Base-by-base conservation (phyloP, 1,140 invertebrate species). In the Drosophila ironensis region DNA sequence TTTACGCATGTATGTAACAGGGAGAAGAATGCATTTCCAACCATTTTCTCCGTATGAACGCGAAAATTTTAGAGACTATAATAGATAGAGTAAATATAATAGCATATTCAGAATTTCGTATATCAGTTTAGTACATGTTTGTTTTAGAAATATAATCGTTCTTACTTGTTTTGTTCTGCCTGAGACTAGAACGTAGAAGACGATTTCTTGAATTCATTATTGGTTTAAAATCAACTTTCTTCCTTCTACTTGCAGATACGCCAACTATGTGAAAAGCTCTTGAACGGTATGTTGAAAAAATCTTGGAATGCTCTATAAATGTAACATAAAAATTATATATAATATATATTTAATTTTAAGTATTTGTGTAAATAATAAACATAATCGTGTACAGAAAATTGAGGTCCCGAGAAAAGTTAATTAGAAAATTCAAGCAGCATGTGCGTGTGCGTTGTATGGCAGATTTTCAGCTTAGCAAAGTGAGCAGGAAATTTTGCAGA, bases 181-280 rank as follows among this genome's bases (percentile, higher is more conserved):
- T 40, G 56, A 1, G 33, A 14, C 30, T 48, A 25, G 33, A 40
- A 63, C 50, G 42, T 20, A 11, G 19, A 6, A 7, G 57, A 28
- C 19, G 33, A 48, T 63, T 33, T 14, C 3, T 19, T 63, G 41
- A 63, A 63, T 64, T 64, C 63, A 64, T 64, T 64, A 63, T 64
- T 48, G 27, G 47, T 63, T 48, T 63, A 48, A 63, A 47, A 47
- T 19, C 19, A 63, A 48, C 24, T 48, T 12, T 63, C 24, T 48
- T 63, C n/a, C 11, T 40, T 64, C 57, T 38, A 40, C 33, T 64
- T 64, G 11, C 57, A 64, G 60, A 30, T 63, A 22, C 19, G 9
- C 19, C 3, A 40, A 28, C 41, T 48, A 27, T 24, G 11, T n/a
- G 19, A 12, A 28, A 30, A 40, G 16, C 57, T 14, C 30, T 63